Evolutionary conservation across 92 coral and sea anemone genomes (phyloP).

Genomic region (Bergia sp.): DNA sequence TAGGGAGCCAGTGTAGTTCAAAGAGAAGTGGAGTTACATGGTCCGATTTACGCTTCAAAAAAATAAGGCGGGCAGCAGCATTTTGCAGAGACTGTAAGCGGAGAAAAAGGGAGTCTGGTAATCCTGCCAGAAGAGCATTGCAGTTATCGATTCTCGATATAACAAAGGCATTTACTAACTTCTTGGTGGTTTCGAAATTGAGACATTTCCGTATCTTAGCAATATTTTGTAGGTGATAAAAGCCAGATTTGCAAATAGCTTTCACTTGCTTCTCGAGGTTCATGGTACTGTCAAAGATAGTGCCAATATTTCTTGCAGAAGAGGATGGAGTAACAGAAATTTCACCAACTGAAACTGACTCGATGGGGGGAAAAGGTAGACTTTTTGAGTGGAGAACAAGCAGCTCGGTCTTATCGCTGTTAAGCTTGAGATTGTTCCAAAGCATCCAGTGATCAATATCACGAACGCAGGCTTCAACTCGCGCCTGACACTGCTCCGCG

Average conservation of each 20-base stretch:
- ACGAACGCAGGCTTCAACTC: constrained; percentile 38
- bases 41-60: constrained; percentile 39
- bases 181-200: constrained; percentile 49
- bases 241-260: constrained; percentile 24
- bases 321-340: background rate
- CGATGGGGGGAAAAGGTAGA: constrained; percentile 8
- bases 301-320: constrained; percentile 30
- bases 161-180: constrained; percentile 49
- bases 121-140: constrained; percentile 52
- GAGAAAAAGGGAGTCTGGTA: constrained; percentile 51
- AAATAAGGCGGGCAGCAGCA: constrained; percentile 49
- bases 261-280: constrained; percentile 24
- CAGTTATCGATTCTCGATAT: constrained; percentile 50
- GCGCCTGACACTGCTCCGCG: constrained; percentile 1
- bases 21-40: constrained; percentile 33
- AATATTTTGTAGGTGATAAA: constrained; percentile 23
- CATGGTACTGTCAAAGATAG: constrained; percentile 9
- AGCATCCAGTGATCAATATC: constrained; percentile 49
- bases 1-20: constrained; percentile 3
- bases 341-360: constrained; percentile 12
- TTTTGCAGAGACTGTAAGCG: constrained; percentile 50
- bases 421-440: constrained; percentile 36
- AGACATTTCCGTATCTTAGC: constrained; percentile 45
- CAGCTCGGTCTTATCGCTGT: constrained; percentile 50
- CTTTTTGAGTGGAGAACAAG: constrained; percentile 43